These are phyloP conservation scores for Euura saliciscinereae DNA, from an alignment of 1,140 invertebrate species.

Conservation along the genomic window DNA sequence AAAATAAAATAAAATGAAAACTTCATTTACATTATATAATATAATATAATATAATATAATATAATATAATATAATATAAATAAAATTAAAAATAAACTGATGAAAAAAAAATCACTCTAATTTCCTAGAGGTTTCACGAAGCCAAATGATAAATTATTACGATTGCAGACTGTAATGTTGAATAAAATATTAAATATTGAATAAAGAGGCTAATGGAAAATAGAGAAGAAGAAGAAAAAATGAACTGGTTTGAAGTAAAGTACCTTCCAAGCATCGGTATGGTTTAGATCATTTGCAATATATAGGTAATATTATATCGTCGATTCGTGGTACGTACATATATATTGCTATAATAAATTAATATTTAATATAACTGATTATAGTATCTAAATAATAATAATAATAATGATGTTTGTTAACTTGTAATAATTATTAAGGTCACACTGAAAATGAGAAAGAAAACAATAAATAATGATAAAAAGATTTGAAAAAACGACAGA, in stretches of 20 bases:
- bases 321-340: slow-evolving; percentile 23
- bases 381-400: slow-evolving; percentile 26
- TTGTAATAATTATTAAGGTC: slow-evolving; percentile 46
- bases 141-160: slow-evolving; percentile 7
- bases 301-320: slow-evolving; percentile 19
- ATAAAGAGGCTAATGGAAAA: background rate
- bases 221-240: background rate
- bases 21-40: too few relatives aligned
- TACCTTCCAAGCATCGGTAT: background rate
- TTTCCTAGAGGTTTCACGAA: slow-evolving; percentile 4
- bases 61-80: too few relatives aligned
- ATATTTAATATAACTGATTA: slow-evolving; percentile 31
- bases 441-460: slow-evolving; percentile 31
- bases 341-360: slow-evolving; percentile 26
- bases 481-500: too few relatives aligned
- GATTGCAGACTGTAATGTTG: background rate
- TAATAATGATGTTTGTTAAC: slow-evolving; percentile 43
- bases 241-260: background rate
- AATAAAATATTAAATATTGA: background rate
- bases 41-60: too few relatives aligned
- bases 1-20: background rate
- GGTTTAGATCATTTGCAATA: background rate
- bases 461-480: slow-evolving; percentile 11
- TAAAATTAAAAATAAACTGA: too few relatives aligned
- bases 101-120: background rate